These are phyloP conservation scores for Lamproptera curius DNA, from an alignment of 2,888 invertebrate genomes.

Conservation along the genomic window DNA sequence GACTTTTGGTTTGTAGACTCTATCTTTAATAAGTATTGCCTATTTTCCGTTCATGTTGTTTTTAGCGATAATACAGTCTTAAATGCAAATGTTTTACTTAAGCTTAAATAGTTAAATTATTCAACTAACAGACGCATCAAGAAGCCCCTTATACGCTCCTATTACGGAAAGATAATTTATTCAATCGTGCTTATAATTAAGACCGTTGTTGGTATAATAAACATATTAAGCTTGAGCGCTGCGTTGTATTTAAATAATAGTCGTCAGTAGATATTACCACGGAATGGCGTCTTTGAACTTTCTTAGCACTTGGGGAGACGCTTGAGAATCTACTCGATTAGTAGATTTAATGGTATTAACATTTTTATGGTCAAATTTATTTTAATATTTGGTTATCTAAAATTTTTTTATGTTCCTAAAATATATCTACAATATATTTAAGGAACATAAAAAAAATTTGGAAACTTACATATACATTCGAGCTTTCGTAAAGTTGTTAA, in stretches of 20 bases:
- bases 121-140: not conserved
- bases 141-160: not conserved
- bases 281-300: not conserved
- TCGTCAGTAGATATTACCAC: not conserved
- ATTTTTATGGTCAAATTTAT: not conserved
- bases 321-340: not conserved
- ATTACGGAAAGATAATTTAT: not conserved
- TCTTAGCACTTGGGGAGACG: not conserved
- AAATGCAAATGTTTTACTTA: too few species aligned
- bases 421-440: too few species aligned
- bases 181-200: slow-evolving; percentile 3
- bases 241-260: slow-evolving; percentile 1
- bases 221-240: not conserved
- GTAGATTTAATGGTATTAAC: not conserved
- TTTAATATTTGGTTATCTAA: too few species aligned
- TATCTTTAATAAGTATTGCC: too few species aligned
- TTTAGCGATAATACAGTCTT: too few species aligned
- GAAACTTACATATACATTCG: too few species aligned
- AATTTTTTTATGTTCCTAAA: too few species aligned
- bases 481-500: too few species aligned
- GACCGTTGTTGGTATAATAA: slow-evolving; percentile 9
- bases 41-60: too few species aligned
- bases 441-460: too few species aligned
- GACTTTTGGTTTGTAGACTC: too few species aligned
- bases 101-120: too few species aligned